Evolutionary conservation across 1,140 invertebrate genomes (phyloP), one percentile per base, ranked within the genome.

Genomic region (Agraylea sexmaculata): DNA sequence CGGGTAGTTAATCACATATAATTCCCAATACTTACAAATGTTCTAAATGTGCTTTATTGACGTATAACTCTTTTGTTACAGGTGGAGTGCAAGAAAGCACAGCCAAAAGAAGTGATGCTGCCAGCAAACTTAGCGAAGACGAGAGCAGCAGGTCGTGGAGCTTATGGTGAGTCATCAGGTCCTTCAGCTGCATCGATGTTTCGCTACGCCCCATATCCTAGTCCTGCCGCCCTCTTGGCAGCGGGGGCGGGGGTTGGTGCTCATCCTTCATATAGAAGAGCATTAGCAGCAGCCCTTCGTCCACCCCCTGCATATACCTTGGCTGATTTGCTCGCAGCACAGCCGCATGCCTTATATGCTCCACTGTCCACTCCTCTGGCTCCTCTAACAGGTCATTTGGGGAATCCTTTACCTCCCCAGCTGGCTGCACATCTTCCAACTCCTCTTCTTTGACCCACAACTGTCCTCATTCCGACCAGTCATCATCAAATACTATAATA

Each of bases 11-110:
- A n/a, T n/a, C 23, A 27, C 23, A 8, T 27, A 8, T 27, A 8
- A 27, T 27, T 8, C n/a, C 23, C n/a, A 13, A 31, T 31, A 31
- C 10, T 31, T 31, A 31, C 10, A 31, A 7, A 31, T 5, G 7
- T 11, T 31, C 5, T 7, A 31, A 25, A 6, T 31, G 30, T 12
- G 30, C 6, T 8, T 7, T 31, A 32, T 37, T 22, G 27, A 15
- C 38, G 11, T 25, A 25, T 25, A 25, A 25, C n/a, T n/a, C n/a
- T n/a, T n/a, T n/a, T n/a, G n/a, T 78, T 69, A 18, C 73, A 97
- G 92, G 92, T 97, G 68, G 92, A 98, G 75, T 96, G 92, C 74
- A 97, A 97, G 80, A 96, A 97, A 72, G 93, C 93, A 60, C 93
- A 98, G 67, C 93, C 93, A 40, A 98, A 98, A 75, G 93, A 98